Evolutionary conservation across 2,797 vertebrate genomes (phyloP).

Genomic region (Taenioides sp.): DNA sequence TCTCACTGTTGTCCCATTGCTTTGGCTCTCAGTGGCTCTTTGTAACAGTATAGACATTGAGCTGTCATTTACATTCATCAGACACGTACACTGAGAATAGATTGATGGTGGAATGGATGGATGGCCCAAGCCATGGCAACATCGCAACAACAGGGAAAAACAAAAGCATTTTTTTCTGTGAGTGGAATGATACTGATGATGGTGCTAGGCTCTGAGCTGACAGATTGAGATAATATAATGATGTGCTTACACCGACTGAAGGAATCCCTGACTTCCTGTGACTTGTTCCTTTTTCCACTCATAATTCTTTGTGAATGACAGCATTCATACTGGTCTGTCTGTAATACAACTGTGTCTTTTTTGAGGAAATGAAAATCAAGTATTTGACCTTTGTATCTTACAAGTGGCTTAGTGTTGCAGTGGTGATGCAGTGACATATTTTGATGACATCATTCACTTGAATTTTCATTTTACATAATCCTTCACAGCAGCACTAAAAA

Average conservation of each 20-base stretch:
- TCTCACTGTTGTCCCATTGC: conserved; percentile 68
- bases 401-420: conserved; percentile 65
- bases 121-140: conserved; percentile 72
- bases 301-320: conserved; percentile 61
- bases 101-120: conserved; percentile 59
- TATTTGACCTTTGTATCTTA: conserved; percentile 74
- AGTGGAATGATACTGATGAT: conserved; percentile 70
- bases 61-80: conserved; percentile 76
- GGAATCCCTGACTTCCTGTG: conserved; percentile 62
- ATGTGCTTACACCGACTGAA: conserved; percentile 49
- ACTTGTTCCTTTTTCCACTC: conserved; percentile 56
- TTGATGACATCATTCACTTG: conserved; percentile 26
- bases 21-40: conserved; percentile 72
- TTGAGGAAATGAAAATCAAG: conserved; percentile 75
- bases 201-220: conserved; percentile 41
- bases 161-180: conserved; percentile 59
- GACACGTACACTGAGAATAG: conserved; percentile 60
- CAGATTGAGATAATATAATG: conserved; percentile 65
- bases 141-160: conserved; percentile 68
- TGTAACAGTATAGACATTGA: conserved; percentile 72
- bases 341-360: conserved; percentile 62
- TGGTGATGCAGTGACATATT: conserved; percentile 36
- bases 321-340: conserved; percentile 64
- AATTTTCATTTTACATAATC: conserved; percentile 44
- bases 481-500: conserved; percentile 52